A percentile compares a stretch with the other conserved stretches of the same genome.
Evolutionary conservation across 2,113 vertebrate species (phyloP).

Genomic region (Sclerurus mexicanus): DNA sequence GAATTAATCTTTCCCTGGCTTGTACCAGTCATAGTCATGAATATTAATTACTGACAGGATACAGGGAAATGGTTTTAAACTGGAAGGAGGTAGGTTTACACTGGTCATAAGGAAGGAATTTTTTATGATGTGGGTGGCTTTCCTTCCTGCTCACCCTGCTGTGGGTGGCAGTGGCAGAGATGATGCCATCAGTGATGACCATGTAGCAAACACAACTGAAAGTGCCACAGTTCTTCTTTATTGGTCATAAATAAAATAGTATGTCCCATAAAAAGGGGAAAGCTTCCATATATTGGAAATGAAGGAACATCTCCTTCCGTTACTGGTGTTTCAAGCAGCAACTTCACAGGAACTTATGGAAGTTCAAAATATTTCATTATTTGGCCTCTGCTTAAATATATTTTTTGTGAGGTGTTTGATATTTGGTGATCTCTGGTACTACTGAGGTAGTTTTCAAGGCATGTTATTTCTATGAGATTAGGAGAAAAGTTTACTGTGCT

Average conservation of each 20-base stretch:
- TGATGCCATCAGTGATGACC: not conserved
- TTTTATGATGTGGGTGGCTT: not conserved
- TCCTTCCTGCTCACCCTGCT: not conserved
- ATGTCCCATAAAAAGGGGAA: not conserved
- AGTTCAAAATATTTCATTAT: not conserved
- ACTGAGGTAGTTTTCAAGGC: not conserved
- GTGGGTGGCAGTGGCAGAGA: not conserved
- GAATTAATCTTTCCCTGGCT: not conserved
- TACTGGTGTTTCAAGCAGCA: not conserved
- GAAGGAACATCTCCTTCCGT: not conserved
- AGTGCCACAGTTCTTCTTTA: not conserved
- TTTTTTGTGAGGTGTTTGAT: not conserved
- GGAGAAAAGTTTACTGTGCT: not conserved
- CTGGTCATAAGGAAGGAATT: not conserved
- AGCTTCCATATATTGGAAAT: not conserved
- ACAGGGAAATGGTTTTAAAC: not conserved
- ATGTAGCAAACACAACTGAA: not conserved
- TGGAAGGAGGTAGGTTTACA: not conserved
- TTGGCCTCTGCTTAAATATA: not conserved
- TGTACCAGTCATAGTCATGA: not conserved
- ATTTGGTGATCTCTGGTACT: not conserved
- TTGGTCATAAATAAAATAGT: not conserved
- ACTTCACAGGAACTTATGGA: not conserved
- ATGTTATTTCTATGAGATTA: not conserved
- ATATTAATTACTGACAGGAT: not conserved